Percentiles rank a stretch among this genome's conserved stretches.
phyloP scores from a whole-genome alignment of 2,888 invertebrate species.

The Pseudococcus longispinus region DNA sequence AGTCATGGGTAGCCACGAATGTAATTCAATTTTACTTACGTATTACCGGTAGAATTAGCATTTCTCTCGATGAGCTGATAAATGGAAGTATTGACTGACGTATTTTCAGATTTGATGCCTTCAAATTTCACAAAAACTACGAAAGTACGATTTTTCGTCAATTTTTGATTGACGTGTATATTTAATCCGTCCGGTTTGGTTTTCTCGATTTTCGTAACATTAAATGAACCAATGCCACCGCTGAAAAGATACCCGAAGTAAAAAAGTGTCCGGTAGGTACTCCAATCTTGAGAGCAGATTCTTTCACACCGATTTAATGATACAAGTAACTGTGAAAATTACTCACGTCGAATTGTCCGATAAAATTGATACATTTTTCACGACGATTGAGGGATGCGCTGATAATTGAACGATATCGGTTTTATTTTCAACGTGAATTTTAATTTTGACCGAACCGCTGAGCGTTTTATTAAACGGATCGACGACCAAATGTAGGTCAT shows the following conservation, averaged over 20 bases:
- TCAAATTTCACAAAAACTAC: neutral
- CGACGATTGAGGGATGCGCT: slow-evolving; percentile 8
- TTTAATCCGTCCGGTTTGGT: neutral
- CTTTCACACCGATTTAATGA: too few relatives aligned
- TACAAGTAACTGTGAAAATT: neutral
- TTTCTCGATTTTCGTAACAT: slow-evolving; percentile 22
- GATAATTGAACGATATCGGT: slow-evolving; percentile 12
- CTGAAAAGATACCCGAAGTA: neutral
- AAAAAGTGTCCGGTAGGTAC: neutral
- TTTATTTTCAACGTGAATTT: slow-evolving; percentile 28
- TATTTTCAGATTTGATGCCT: neutral
- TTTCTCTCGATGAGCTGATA: neutral
- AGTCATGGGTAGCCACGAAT: neutral
- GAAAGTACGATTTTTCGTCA: slow-evolving; percentile 11
- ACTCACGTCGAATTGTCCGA: slow-evolving; percentile 1
- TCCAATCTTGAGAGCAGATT: too few relatives aligned
- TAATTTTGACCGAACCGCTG: slow-evolving; percentile 30
- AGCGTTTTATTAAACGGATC: slow-evolving; percentile 35
- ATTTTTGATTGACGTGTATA: slow-evolving; percentile 7
- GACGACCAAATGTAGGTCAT: slow-evolving; percentile 32
- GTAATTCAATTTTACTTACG: neutral
- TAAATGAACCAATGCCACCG: neutral
- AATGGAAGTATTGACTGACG: neutral
- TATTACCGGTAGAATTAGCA: neutral
- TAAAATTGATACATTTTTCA: neutral